phyloP scores from a whole-genome alignment of 2,888 invertebrate species.

The Prosapia bicincta region DNA sequence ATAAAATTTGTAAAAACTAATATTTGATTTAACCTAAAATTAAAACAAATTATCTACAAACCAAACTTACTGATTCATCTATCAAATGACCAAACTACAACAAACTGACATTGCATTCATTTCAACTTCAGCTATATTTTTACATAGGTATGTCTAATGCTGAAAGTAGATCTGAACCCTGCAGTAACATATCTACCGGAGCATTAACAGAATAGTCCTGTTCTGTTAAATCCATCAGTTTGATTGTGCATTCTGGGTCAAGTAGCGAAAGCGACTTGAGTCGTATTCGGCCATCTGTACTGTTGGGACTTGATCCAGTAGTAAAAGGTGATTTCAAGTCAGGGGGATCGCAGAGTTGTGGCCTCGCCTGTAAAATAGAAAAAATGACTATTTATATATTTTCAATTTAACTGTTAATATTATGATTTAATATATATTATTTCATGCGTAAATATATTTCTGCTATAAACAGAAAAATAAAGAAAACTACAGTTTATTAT shows the following conservation, averaged over 20 bases:
- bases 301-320: not conserved
- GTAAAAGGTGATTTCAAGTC: not conserved
- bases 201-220: constrained; percentile 56
- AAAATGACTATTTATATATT: no score
- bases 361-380: not conserved
- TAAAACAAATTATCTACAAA: not conserved
- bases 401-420: no score
- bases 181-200: constrained; percentile 47
- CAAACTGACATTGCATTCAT: not conserved
- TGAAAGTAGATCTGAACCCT: constrained; percentile 51
- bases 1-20: not conserved
- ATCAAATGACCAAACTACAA: not conserved
- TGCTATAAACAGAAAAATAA: no score
- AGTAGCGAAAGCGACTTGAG: constrained; percentile 44
- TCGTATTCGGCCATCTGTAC: constrained; percentile 8
- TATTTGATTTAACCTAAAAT: not conserved
- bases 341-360: not conserved
- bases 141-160: constrained; percentile 46
- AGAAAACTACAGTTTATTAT: no score
- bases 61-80: not conserved
- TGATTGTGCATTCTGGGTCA: constrained; percentile 47
- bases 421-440: no score
- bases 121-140: not conserved
- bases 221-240: constrained; percentile 50
- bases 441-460: no score